These are phyloP conservation scores for Phyllotreta striolata DNA, from an alignment of 2,888 invertebrate genomes.

Conservation along the genomic window DNA sequence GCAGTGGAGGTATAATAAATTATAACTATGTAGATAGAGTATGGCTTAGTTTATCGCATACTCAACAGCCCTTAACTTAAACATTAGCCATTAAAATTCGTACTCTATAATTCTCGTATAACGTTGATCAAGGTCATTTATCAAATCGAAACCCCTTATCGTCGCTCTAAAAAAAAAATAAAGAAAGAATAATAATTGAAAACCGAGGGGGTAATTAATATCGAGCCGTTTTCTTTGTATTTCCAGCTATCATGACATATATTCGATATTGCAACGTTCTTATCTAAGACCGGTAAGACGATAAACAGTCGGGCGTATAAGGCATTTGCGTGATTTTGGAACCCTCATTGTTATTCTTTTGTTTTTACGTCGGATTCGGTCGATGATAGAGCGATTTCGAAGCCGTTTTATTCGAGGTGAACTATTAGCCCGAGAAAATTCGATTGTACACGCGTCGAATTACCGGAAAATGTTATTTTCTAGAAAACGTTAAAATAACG, in stretches of 20 bases:
- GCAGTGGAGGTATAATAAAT: no score
- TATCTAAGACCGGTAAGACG: conserved; percentile 45
- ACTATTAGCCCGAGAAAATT: conserved; percentile 17
- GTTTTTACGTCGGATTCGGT: conserved; percentile 40
- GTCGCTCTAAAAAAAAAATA: conserved; percentile 22
- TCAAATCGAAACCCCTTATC: conserved; percentile 20
- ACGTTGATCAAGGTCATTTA: conserved; percentile 22
- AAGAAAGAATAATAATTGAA: conserved; percentile 43
- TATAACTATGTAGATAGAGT: no score
- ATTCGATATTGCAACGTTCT: conserved; percentile 49
- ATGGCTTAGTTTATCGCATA: no score
- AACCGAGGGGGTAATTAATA: conserved; percentile 43
- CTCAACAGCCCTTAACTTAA: no score
- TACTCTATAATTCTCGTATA: conserved; percentile 3
- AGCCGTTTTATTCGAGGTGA: conserved; percentile 24
- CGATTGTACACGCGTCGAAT: conserved; percentile 1
- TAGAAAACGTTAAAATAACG: no score
- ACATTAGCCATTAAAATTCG: no score
- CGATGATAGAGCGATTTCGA: conserved; percentile 44
- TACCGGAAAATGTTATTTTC: no score
- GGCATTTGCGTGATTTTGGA: conserved; percentile 51
- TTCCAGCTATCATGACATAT: conserved; percentile 47
- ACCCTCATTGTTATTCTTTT: conserved; percentile 49
- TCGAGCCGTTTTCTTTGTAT: conserved; percentile 43
- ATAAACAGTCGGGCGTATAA: conserved; percentile 48